These are phyloP conservation scores for Dryobotodes eremita DNA, from an alignment of 2,888 invertebrate species.

Conservation along the genomic window DNA sequence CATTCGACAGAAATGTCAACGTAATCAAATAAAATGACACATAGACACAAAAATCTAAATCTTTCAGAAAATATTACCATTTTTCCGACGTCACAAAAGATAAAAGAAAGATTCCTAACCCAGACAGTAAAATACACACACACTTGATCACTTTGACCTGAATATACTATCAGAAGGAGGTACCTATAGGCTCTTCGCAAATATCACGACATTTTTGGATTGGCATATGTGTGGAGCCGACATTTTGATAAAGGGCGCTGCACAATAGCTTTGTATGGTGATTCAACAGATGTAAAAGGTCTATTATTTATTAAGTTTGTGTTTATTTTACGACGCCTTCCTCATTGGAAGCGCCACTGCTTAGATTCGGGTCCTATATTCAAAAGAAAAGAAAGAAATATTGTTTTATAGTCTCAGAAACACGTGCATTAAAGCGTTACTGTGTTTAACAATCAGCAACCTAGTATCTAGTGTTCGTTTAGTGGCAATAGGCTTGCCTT, in stretches of 20 bases:
- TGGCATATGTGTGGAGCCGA: slow-evolving; percentile 63
- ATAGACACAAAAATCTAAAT: not conserved
- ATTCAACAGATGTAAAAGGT: slow-evolving; percentile 48
- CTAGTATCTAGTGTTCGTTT: not conserved
- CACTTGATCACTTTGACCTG: slow-evolving; percentile 52
- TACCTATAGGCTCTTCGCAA: slow-evolving; percentile 36
- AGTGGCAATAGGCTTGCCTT: no score
- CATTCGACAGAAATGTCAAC: not conserved
- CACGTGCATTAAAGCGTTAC: not conserved
- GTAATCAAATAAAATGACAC: not conserved
- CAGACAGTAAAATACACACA: slow-evolving; percentile 51
- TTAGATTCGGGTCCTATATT: not conserved
- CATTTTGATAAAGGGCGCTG: slow-evolving; percentile 64
- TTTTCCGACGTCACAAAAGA: slow-evolving; percentile 32
- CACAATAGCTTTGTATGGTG: slow-evolving; percentile 45
- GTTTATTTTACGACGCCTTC: slow-evolving; percentile 1
- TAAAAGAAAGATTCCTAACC: slow-evolving; percentile 47
- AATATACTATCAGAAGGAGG: slow-evolving; percentile 23
- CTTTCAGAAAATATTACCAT: slow-evolving; percentile 36
- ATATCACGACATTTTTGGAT: slow-evolving; percentile 67
- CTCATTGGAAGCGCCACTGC: not conserved
- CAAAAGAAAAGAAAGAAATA: not conserved
- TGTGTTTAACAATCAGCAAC: not conserved
- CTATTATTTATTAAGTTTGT: slow-evolving; percentile 14
- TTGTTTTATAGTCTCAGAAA: not conserved